Percentiles rank a stretch among this genome's conserved stretches.
Conservation (phyloP, 2,888 invertebrate genomes). For the Melangyna quadrimaculata region DNA sequence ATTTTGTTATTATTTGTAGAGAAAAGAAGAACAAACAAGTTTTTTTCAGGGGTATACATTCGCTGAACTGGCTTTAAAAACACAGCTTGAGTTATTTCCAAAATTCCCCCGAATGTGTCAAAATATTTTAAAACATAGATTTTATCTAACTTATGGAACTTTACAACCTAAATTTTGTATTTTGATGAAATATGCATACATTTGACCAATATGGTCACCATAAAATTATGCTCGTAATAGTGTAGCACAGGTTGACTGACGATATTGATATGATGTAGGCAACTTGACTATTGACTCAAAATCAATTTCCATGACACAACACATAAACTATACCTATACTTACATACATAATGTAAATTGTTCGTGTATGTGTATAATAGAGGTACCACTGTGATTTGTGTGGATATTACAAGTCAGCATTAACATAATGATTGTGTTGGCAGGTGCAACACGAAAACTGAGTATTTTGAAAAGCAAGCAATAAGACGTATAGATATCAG, state of each 20-base stretch:
- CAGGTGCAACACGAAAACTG: slow-evolving; percentile 12
- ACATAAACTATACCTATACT: not conserved
- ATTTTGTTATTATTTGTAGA: no score
- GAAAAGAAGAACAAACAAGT: no score
- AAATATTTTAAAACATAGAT: no score
- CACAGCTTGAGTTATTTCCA: no score
- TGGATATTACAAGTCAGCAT: not conserved
- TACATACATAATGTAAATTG: not conserved
- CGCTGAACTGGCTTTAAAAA: no score
- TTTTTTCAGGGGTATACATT: no score
- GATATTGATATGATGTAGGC: slow-evolving; percentile 24
- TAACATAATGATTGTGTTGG: not conserved
- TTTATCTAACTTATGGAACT: no score
- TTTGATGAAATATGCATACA: no score
- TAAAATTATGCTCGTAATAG: not conserved
- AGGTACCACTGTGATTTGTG: not conserved
- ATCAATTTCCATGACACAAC: slow-evolving; percentile 45
- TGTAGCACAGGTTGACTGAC: slow-evolving; percentile 20
- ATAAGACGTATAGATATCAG: not conserved
- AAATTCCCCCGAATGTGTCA: no score
- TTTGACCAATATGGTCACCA: not conserved
- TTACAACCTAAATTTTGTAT: no score
- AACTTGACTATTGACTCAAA: slow-evolving; percentile 48
- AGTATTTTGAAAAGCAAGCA: not conserved
- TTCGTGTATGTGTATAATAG: not conserved